Conservation (phyloP, 2,797 vertebrate species). For the Prunella strophiata region DNA sequence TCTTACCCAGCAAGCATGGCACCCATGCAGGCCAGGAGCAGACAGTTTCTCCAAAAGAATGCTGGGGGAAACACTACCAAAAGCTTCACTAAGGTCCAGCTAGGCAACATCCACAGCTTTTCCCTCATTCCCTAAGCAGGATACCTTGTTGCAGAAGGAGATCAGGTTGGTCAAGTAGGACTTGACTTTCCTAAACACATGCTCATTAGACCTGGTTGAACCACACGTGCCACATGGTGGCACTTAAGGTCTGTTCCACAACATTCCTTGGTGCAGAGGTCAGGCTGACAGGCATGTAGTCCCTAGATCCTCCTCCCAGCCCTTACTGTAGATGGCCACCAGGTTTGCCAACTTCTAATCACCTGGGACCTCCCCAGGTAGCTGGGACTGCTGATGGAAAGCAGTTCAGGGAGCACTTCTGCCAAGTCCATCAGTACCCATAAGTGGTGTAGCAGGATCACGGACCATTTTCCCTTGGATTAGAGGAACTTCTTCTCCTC, state of each 20-base stretch:
- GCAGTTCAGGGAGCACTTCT: neutral
- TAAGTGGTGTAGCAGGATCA: neutral
- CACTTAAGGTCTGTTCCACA: neutral
- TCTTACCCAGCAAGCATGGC: neutral
- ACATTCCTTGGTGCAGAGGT: neutral
- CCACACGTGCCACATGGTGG: rapidly evolving
- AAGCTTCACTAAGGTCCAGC: neutral
- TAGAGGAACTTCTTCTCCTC: neutral
- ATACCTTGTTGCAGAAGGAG: neutral
- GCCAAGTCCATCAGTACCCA: neutral
- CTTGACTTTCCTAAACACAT: neutral
- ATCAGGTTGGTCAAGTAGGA: neutral
- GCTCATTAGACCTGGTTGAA: neutral
- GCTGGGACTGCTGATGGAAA: neutral
- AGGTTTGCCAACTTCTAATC: neutral
- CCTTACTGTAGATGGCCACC: neutral
- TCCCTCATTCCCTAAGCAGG: neutral
- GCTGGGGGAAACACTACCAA: neutral
- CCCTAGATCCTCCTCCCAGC: neutral
- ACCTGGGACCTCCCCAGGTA: neutral
- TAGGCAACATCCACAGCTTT: neutral
- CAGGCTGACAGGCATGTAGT: neutral
- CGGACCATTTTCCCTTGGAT: neutral
- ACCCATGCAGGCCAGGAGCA: rapidly evolving
- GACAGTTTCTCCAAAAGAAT: neutral